phyloP scores from a whole-genome alignment of 2,888 invertebrate genomes.

The Scelioninae gen. 1 region DNA sequence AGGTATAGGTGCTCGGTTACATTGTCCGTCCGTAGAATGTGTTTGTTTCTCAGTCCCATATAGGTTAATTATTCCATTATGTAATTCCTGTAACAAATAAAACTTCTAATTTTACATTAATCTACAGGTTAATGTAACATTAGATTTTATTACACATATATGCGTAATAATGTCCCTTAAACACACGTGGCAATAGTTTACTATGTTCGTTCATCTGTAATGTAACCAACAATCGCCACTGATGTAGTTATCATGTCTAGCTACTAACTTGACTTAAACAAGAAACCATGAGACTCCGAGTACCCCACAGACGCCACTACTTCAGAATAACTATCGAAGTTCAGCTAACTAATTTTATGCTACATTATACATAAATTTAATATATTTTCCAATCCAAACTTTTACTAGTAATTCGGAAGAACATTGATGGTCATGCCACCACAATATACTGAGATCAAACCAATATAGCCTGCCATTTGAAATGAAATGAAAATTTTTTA shows the following conservation, averaged over 20 bases:
- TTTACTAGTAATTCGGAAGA: neutral
- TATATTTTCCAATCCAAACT: conserved; percentile 9
- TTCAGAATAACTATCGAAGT: conserved; percentile 12
- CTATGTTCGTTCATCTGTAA: conserved; percentile 9
- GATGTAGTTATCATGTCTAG: conserved; percentile 31
- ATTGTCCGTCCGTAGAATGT: too few relatives aligned
- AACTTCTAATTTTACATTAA: too few relatives aligned
- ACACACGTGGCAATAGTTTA: neutral
- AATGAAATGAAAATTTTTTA: conserved; percentile 16
- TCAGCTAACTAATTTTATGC: conserved; percentile 22
- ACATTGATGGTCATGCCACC: conserved; percentile 7
- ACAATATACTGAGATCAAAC: conserved; percentile 8
- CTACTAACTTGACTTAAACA: conserved; percentile 30
- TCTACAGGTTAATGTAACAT: too few relatives aligned
- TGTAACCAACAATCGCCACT: conserved; percentile 14
- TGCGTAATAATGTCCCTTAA: neutral
- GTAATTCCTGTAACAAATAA: too few relatives aligned
- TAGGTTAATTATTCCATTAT: too few relatives aligned
- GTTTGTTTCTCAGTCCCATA: too few relatives aligned
- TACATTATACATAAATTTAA: conserved; percentile 19
- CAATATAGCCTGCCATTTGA: conserved; percentile 14
- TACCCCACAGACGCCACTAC: conserved; percentile 9
- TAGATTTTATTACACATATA: too few relatives aligned
- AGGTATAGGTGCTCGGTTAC: too few relatives aligned
- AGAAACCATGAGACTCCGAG: conserved; percentile 17